Conservation (phyloP, 1,140 invertebrate genomes). For the Cyclina sinensis region DNA sequence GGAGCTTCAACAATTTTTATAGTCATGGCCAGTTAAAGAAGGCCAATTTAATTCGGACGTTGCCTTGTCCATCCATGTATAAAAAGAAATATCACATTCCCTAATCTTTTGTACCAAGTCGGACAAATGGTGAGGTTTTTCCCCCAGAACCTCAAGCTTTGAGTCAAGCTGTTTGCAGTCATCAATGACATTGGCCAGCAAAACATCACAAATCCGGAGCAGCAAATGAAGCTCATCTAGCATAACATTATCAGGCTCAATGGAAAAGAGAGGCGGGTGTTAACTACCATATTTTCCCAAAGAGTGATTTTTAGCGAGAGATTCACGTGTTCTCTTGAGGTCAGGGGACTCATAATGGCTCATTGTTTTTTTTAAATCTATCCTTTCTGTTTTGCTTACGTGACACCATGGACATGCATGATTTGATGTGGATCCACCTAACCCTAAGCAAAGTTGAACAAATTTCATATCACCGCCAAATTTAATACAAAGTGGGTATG, state of each 20-base stretch:
- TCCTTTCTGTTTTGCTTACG: background rate
- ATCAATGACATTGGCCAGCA: slow-evolving; percentile 35
- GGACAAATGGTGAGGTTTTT: too few relatives aligned
- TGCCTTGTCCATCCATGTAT: too few relatives aligned
- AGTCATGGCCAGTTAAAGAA: background rate
- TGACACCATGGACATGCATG: slow-evolving; percentile 44
- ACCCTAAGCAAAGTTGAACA: too few relatives aligned
- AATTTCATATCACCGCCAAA: too few relatives aligned
- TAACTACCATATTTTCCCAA: background rate
- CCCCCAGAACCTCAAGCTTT: background rate
- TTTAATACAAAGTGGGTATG: too few relatives aligned
- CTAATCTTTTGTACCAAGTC: background rate
- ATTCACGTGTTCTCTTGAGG: background rate
- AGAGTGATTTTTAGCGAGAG: background rate
- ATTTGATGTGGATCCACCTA: slow-evolving; percentile 2
- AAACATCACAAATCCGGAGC: slow-evolving; percentile 25
- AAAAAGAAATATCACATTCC: background rate
- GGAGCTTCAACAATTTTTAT: background rate
- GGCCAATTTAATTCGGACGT: background rate
- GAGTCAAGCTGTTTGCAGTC: slow-evolving; percentile 20
- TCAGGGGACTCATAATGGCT: slow-evolving; percentile 16
- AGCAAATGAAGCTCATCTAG: slow-evolving; percentile 27
- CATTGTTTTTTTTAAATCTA: background rate
- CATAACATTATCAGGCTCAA: background rate
- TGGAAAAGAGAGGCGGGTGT: slow-evolving; percentile 5